A percentile compares a stretch with the other conserved stretches of the same genome.
Conservation (phyloP, 2,797 vertebrate species). For the Brachyrhaphis roseni region DNA sequence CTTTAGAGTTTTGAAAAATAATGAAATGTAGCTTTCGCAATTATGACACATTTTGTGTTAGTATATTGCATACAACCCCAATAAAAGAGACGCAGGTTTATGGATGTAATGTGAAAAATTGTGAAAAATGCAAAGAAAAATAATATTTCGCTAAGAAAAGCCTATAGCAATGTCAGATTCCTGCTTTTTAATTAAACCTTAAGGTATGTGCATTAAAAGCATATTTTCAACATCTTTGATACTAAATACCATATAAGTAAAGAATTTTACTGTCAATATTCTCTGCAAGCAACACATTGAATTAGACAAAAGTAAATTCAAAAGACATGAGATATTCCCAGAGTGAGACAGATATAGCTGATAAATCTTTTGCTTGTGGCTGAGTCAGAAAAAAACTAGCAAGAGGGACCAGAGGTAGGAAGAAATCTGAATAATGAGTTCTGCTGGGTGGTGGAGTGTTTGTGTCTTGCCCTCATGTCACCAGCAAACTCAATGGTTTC, state of each 20-base stretch:
- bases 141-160: background rate
- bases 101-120: background rate
- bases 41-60: background rate
- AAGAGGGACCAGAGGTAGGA: slow-evolving; percentile 32
- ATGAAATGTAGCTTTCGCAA: background rate
- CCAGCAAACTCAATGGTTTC: slow-evolving; percentile 69
- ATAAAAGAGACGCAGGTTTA: background rate
- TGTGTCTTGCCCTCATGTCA: slow-evolving; percentile 70
- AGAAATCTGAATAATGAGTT: slow-evolving; percentile 68
- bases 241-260: background rate
- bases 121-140: background rate
- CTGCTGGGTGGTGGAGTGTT: slow-evolving; percentile 70
- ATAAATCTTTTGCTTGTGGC: slow-evolving; percentile 26
- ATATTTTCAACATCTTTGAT: background rate
- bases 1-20: background rate
- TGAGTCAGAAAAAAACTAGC: slow-evolving; percentile 40
- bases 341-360: slow-evolving; percentile 14
- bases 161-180: background rate
- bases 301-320: slow-evolving; percentile 21
- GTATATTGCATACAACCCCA: background rate
- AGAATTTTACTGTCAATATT: background rate
- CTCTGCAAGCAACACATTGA: slow-evolving; percentile 7
- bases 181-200: background rate
- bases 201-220: background rate
- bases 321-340: slow-evolving; percentile 8